Percentiles rank a stretch among this genome's conserved stretches.
These are phyloP conservation scores for Chiroxiphia lanceolata DNA, from an alignment of 2,797 vertebrate species.

Conservation along the genomic window DNA sequence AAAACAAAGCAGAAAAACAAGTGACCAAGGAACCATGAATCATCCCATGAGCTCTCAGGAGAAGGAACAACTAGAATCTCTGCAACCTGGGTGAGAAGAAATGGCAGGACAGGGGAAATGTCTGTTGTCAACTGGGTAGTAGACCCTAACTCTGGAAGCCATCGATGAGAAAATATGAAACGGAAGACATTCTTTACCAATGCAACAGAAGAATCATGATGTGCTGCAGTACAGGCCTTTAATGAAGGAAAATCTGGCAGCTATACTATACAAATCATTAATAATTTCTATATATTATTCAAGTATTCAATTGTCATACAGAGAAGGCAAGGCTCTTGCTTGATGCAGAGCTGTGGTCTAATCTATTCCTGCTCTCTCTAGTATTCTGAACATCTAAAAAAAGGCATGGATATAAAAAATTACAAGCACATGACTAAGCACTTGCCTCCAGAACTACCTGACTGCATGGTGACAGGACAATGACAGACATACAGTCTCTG, in stretches of 20 bases:
- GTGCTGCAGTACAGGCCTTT: neutral
- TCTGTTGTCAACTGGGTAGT: neutral
- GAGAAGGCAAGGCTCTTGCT: neutral
- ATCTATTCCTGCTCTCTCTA: neutral
- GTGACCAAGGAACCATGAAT: neutral
- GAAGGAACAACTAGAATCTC: neutral
- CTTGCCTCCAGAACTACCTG: neutral
- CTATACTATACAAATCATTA: neutral
- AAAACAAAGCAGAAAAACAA: neutral
- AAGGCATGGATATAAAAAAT: neutral
- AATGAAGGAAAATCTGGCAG: neutral
- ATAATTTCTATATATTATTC: neutral
- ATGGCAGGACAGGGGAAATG: neutral
- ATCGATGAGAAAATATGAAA: neutral
- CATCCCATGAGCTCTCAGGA: neutral
- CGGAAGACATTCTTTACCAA: neutral
- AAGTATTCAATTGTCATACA: neutral
- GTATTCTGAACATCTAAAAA: neutral
- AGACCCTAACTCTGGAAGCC: neutral
- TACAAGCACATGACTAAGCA: neutral
- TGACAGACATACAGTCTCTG: neutral
- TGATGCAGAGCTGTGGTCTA: neutral
- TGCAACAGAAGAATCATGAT: neutral
- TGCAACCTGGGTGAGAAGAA: neutral
- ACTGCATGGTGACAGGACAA: neutral